Evolutionary conservation across 2,888 invertebrate species (phyloP).

Genomic region (Anticlea derivata): DNA sequence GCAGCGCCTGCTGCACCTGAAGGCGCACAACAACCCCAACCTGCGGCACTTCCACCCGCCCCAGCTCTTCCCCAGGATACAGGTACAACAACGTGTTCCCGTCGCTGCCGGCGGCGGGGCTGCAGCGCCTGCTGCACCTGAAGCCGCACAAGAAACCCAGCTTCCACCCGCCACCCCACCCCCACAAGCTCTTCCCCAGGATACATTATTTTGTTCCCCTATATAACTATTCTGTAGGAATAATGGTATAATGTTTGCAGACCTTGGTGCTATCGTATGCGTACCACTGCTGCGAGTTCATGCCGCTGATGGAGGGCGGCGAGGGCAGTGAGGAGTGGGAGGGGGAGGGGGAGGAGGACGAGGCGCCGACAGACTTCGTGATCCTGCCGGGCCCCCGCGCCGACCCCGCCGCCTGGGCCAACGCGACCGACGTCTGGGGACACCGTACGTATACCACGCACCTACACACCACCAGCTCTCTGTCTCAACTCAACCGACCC

Average conservation of each 20-base stretch:
- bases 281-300: constrained; percentile 97
- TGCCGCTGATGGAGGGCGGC: constrained; percentile 87
- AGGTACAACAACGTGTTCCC: constrained; percentile 92
- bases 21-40: constrained; percentile 96
- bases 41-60: constrained; percentile 94
- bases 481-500: too few species aligned
- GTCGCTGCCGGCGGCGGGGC: constrained; percentile 90
- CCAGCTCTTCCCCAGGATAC: constrained; percentile 92
- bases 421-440: constrained; percentile 92
- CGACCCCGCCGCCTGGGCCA: constrained; percentile 90
- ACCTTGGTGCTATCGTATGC: constrained; percentile 95
- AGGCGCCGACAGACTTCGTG: constrained; percentile 73
- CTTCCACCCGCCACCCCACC: constrained; percentile 95
- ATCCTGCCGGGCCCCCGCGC: constrained; percentile 65
- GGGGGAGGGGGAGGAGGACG: constrained; percentile 69
- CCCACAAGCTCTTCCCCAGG: constrained; percentile 92
- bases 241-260: constrained; percentile 65
- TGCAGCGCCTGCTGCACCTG: constrained; percentile 91
- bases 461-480: too few species aligned
- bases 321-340: constrained; percentile 82
- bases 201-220: too few species aligned
- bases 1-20: constrained; percentile 90
- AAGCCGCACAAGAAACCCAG: constrained; percentile 97
- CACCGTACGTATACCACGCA: constrained; percentile 91
- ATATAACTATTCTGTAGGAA: too few species aligned